A percentile compares a stretch with the other conserved stretches of the same genome.
phyloP scores from a whole-genome alignment of 2,888 invertebrate species.

The Seladonia tumulorum region DNA sequence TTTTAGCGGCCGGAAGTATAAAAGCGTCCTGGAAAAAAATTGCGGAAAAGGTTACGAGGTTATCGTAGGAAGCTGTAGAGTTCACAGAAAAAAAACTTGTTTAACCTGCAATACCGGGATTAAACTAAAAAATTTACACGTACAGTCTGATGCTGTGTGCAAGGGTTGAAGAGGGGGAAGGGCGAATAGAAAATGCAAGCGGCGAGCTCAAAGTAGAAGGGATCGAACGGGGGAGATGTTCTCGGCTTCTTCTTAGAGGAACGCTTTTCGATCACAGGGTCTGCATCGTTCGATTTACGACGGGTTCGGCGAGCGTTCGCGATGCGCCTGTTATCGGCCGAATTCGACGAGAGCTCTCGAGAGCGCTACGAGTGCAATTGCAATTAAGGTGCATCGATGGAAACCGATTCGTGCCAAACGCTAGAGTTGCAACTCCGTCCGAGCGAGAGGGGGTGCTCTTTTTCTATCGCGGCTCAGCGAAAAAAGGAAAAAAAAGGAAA shows the following conservation, averaged over 20 bases:
- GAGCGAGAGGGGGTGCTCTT: constrained; percentile 11
- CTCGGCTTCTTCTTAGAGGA: constrained; percentile 8
- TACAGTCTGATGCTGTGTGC: not conserved
- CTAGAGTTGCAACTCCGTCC: constrained; percentile 16
- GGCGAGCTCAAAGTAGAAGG: not conserved
- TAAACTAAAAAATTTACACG: not conserved
- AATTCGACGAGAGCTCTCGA: constrained; percentile 46
- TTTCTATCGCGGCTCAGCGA: constrained; percentile 38
- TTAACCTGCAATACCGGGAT: not conserved
- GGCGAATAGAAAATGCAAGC: not conserved
- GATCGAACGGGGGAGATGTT: not conserved
- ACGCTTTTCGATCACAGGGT: constrained; percentile 8
- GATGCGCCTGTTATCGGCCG: constrained; percentile 37
- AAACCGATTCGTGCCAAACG: constrained; percentile 49
- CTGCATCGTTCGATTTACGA: constrained; percentile 27
- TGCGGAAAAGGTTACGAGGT: not conserved
- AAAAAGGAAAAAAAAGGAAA: constrained; percentile 1
- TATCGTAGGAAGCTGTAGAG: not conserved
- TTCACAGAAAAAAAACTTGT: not conserved
- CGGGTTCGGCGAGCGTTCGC: constrained; percentile 28
- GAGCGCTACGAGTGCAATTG: constrained; percentile 41
- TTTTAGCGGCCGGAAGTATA: not conserved
- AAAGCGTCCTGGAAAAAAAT: not conserved
- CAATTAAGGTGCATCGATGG: constrained; percentile 60
- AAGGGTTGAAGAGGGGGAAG: not conserved